These are phyloP conservation scores for Zosterops borbonicus DNA, from an alignment of 2,113 vertebrate genomes.

Conservation along the genomic window DNA sequence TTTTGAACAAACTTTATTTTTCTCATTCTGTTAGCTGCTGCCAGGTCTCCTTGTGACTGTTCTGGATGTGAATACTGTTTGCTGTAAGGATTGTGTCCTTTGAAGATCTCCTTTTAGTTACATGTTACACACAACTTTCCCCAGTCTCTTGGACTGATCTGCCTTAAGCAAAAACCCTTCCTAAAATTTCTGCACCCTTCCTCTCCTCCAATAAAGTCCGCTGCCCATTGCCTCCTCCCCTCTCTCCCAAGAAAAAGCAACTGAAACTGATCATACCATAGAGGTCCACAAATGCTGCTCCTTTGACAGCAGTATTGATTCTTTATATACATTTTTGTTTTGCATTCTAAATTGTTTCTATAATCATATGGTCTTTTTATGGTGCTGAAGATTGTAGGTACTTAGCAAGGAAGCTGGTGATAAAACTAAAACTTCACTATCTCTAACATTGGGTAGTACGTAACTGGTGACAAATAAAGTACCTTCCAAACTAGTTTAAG, in stretches of 20 bases:
- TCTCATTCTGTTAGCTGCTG: not conserved
- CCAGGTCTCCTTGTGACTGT: not conserved
- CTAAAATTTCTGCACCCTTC: not conserved
- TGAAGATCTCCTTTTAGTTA: not conserved
- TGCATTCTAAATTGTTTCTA: not conserved
- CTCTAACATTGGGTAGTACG: not conserved
- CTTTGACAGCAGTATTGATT: not conserved
- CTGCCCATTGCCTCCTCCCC: fast-evolving
- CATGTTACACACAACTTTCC: not conserved
- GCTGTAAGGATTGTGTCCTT: not conserved
- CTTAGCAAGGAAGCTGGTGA: not conserved
- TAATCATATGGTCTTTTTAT: not conserved
- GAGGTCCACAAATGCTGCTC: not conserved
- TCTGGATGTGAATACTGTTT: not conserved
- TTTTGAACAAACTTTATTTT: not conserved
- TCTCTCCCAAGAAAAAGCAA: not conserved
- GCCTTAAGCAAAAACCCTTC: not conserved
- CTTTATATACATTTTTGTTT: not conserved
- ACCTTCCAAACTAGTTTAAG: not conserved
- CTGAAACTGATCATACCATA: not conserved
- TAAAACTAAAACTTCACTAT: not conserved
- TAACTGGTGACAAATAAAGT: not conserved
- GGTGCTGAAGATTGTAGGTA: not conserved
- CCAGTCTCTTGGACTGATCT: not conserved
- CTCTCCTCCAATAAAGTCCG: not conserved